A percentile compares a stretch with the other conserved stretches of the same genome.
These are phyloP conservation scores for Xestia xanthographa DNA, from an alignment of 2,888 invertebrate genomes.

Conservation along the genomic window DNA sequence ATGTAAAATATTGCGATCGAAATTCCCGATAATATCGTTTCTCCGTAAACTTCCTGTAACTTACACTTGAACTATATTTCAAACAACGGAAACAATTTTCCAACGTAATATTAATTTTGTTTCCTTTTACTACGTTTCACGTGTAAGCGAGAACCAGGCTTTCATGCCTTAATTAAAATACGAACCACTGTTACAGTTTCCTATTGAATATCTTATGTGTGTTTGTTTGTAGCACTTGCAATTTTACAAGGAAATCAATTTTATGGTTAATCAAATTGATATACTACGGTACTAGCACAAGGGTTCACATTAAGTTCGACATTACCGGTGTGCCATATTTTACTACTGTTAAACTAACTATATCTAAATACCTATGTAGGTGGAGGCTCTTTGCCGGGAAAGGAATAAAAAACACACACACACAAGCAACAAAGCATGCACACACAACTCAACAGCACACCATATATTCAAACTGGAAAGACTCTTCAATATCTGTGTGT, in stretches of 20 bases:
- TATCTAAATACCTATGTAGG: not conserved
- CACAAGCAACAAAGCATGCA: not conserved
- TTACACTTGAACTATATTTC: constrained; percentile 36
- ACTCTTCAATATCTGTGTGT: not conserved
- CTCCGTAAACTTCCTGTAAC: constrained; percentile 34
- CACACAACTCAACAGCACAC: not conserved
- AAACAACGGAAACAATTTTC: constrained; percentile 28
- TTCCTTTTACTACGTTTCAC: constrained; percentile 15
- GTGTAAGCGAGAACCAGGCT: constrained; percentile 11
- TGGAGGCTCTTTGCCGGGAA: not conserved
- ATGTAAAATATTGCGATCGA: constrained; percentile 10
- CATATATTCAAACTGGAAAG: not conserved
- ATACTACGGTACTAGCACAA: not conserved
- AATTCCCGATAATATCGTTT: constrained; percentile 20
- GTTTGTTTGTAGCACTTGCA: not conserved
- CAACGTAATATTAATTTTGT: constrained; percentile 28
- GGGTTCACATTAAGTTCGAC: no score
- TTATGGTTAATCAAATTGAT: not conserved
- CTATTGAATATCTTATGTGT: not conserved
- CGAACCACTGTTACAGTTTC: not conserved
- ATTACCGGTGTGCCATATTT: not conserved
- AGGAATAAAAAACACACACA: not conserved
- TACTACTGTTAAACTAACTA: not conserved
- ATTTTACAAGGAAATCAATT: not conserved
- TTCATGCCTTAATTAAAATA: constrained; percentile 28